phyloP scores from a whole-genome alignment of 2,797 vertebrate genomes.

The Acipenser ruthenus region DNA sequence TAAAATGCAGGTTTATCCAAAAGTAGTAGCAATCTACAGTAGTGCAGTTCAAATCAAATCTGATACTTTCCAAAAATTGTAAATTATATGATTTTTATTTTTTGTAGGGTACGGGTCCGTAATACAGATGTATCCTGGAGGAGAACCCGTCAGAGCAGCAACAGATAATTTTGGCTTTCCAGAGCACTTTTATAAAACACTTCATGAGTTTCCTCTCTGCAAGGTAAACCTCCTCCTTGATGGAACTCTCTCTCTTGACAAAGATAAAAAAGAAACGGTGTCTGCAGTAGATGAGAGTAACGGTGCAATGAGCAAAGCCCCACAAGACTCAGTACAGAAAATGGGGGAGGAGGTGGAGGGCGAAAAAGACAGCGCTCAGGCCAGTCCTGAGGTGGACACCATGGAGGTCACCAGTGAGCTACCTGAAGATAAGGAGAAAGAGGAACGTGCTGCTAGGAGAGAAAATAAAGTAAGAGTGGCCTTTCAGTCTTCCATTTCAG shows the following conservation, averaged over 20 bases:
- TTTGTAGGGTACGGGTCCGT: constrained; percentile 81
- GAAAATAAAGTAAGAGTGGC: constrained; percentile 63
- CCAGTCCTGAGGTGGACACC: constrained; percentile 26
- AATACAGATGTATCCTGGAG: constrained; percentile 90
- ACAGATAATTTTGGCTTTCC: constrained; percentile 91
- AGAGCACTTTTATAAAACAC: constrained; percentile 66
- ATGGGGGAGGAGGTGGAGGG: constrained; percentile 24
- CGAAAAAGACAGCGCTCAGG: constrained; percentile 18
- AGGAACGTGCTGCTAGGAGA: constrained; percentile 49
- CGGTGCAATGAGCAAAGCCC: constrained; percentile 34
- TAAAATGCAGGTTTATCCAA: too few relatives aligned
- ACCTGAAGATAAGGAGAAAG: constrained; percentile 43
- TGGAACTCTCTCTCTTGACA: constrained; percentile 58
- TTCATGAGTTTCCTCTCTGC: constrained; percentile 88
- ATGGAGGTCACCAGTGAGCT: constrained; percentile 44
- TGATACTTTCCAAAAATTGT: too few relatives aligned
- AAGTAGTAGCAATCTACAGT: too few relatives aligned
- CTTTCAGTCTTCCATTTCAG: background rate
- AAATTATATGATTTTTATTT: background rate
- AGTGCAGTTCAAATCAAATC: too few relatives aligned
- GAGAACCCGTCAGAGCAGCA: constrained; percentile 76
- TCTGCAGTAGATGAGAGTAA: constrained; percentile 33
- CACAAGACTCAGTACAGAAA: constrained; percentile 29
- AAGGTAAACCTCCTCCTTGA: constrained; percentile 79
- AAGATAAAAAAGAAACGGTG: constrained; percentile 36